Conservation (phyloP, 2,888 invertebrate species). For the Chymomyza amoena region DNA sequence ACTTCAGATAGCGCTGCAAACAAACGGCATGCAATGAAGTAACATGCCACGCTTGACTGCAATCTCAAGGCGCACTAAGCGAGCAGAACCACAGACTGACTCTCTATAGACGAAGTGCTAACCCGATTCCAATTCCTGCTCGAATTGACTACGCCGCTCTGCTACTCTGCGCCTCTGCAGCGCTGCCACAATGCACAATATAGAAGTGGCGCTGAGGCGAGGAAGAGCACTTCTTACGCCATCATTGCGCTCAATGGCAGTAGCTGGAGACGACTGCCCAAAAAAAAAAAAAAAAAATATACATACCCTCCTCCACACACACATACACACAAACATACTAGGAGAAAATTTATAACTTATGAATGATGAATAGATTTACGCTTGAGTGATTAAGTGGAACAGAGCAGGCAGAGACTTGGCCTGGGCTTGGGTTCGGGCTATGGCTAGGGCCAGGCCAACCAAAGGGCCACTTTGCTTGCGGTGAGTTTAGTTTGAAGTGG, state of each 20-base stretch:
- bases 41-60: constrained; percentile 3
- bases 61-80: not conserved
- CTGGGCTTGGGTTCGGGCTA: not conserved
- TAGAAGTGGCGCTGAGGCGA: constrained; percentile 23
- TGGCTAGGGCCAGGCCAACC: constrained; percentile 32
- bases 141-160: not conserved
- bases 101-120: not conserved
- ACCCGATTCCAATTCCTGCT: not conserved
- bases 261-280: constrained; percentile 2
- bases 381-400: constrained; percentile 75
- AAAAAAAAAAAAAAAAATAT: constrained; percentile 28
- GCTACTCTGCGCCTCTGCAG: too few relatives aligned
- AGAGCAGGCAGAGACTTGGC: constrained; percentile 20
- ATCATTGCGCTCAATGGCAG: constrained; percentile 29
- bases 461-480: constrained; percentile 68
- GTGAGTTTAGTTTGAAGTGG: constrained; percentile 72
- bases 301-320: constrained; percentile 29
- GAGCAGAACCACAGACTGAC: not conserved
- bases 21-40: constrained; percentile 5
- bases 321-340: constrained; percentile 54
- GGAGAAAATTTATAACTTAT: constrained; percentile 73
- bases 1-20: not conserved
- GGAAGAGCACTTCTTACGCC: constrained; percentile 53
- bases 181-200: constrained; percentile 1
- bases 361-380: constrained; percentile 75